Conservation (phyloP, 2,888 invertebrate genomes). For the Anoplius nigerrimus region DNA sequence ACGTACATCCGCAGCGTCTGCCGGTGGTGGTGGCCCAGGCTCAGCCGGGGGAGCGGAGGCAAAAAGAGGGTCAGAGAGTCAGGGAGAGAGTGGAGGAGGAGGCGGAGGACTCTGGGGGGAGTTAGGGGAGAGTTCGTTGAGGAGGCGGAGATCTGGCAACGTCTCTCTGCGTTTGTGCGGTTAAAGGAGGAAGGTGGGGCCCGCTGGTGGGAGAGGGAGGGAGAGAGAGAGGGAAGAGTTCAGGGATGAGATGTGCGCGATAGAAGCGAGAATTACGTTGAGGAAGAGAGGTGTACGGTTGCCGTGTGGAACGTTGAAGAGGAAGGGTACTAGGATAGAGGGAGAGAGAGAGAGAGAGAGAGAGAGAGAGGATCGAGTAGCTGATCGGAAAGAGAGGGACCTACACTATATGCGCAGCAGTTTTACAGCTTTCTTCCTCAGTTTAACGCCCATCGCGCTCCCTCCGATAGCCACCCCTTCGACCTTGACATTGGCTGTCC, state of each 20-base stretch:
- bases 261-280: neutral
- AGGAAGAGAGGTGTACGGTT: neutral
- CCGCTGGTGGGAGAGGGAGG: neutral
- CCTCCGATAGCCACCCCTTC: slow-evolving; percentile 36
- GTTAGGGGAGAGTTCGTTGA: slow-evolving; percentile 5
- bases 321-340: slow-evolving; percentile 25
- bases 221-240: neutral
- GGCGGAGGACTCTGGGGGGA: slow-evolving; percentile 22
- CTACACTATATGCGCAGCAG: slow-evolving; percentile 27
- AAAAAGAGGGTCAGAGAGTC: slow-evolving; percentile 18
- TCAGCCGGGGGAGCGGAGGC: slow-evolving; percentile 19
- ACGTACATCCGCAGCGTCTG: no score
- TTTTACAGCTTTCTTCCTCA: slow-evolving; percentile 15
- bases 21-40: no score
- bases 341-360: slow-evolving; percentile 11
- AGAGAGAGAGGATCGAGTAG: neutral
- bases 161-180: neutral
- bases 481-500: slow-evolving; percentile 62
- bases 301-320: neutral
- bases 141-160: neutral
- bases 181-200: neutral
- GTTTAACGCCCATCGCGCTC: neutral
- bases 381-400: neutral
- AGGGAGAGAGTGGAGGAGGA: slow-evolving; percentile 18
- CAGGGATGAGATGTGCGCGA: neutral